Percentiles rank a stretch among this genome's conserved stretches.
Evolutionary conservation across 2,888 invertebrate species (phyloP).

Genomic region (Drosophila infuscata): DNA sequence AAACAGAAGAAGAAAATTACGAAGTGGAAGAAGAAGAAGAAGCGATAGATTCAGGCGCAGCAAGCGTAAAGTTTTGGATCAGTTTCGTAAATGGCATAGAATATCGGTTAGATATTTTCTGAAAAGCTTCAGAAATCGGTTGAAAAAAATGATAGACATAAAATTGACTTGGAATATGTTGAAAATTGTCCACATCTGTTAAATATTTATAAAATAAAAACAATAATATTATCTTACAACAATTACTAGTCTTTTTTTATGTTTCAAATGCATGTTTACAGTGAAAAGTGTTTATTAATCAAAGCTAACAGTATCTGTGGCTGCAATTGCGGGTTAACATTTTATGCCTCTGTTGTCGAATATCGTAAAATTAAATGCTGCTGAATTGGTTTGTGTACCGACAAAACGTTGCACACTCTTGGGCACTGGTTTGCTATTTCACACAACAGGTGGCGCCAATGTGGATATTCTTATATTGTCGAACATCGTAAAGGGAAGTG

Average conservation of each 20-base stretch:
- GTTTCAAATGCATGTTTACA: neutral
- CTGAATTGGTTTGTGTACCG: neutral
- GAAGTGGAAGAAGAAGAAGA: constrained; percentile 11
- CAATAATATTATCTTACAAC: neutral
- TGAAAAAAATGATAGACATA: neutral
- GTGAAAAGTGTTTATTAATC: neutral
- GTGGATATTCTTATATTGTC: neutral
- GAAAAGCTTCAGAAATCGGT: constrained; percentile 30
- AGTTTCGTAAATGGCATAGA: constrained; percentile 33
- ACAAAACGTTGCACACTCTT: constrained; percentile 13
- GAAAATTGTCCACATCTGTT: neutral
- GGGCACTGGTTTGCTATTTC: rapidly evolving
- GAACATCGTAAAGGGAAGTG: neutral
- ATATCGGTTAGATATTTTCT: constrained; percentile 39
- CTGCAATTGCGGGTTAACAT: neutral
- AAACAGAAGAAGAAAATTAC: neutral
- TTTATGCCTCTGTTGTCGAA: neutral
- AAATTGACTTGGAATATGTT: neutral
- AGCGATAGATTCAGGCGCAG: constrained; percentile 25
- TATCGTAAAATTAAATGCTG: constrained; percentile 20
- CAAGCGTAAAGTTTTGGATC: constrained; percentile 45
- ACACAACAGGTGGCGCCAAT: constrained; percentile 29
- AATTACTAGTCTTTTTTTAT: neutral
- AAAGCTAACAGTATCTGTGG: neutral
- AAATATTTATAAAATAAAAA: neutral